Percentiles rank a stretch among this genome's conserved stretches.
These are phyloP conservation scores for Cyphomyrus plagiostoma DNA, from an alignment of 2,113 vertebrate species.

Conservation along the genomic window DNA sequence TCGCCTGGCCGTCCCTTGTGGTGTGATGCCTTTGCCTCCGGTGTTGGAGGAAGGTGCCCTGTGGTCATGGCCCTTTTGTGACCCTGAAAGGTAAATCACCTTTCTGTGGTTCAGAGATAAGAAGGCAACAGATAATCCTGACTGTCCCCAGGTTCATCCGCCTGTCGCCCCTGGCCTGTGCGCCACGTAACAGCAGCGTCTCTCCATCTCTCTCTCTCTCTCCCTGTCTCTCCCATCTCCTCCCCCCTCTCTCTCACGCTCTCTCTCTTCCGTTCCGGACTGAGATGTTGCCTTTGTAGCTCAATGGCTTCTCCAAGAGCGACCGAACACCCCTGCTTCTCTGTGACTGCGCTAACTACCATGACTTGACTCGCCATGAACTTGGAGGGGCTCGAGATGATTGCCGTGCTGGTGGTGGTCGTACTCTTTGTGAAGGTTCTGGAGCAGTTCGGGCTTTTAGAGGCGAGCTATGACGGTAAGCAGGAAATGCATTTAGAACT, in stretches of 20 bases:
- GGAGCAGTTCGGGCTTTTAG: slow-evolving; percentile 95
- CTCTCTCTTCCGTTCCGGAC: slow-evolving; percentile 42
- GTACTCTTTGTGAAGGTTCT: slow-evolving; percentile 93
- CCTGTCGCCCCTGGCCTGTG: slow-evolving; percentile 50
- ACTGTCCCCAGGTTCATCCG: slow-evolving; percentile 43
- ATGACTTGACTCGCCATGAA: slow-evolving; percentile 87
- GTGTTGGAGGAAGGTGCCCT: slow-evolving; percentile 20
- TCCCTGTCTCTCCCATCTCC: slow-evolving; percentile 22
- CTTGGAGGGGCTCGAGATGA: slow-evolving; percentile 98
- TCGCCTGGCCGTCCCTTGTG: slow-evolving; percentile 24
- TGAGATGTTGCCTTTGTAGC: slow-evolving; percentile 54
- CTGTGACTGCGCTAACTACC: slow-evolving; percentile 58
- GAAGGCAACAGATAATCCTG: slow-evolving; percentile 37
- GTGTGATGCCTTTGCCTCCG: slow-evolving; percentile 17
- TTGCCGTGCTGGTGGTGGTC: slow-evolving; percentile 87
- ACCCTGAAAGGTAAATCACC: slow-evolving; percentile 33
- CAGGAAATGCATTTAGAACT: slow-evolving; percentile 28
- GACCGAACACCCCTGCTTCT: slow-evolving; percentile 54
- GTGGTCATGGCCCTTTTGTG: slow-evolving; percentile 22
- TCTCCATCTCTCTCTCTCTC: slow-evolving; percentile 34
- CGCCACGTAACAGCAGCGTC: slow-evolving; percentile 34
- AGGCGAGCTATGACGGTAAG: slow-evolving; percentile 88
- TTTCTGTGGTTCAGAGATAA: slow-evolving; percentile 42
- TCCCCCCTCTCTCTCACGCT: slow-evolving; percentile 32
- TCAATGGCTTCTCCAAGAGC: slow-evolving; percentile 68